phyloP scores from a whole-genome alignment of 2,797 vertebrate genomes.

The Myripristis murdjan region DNA sequence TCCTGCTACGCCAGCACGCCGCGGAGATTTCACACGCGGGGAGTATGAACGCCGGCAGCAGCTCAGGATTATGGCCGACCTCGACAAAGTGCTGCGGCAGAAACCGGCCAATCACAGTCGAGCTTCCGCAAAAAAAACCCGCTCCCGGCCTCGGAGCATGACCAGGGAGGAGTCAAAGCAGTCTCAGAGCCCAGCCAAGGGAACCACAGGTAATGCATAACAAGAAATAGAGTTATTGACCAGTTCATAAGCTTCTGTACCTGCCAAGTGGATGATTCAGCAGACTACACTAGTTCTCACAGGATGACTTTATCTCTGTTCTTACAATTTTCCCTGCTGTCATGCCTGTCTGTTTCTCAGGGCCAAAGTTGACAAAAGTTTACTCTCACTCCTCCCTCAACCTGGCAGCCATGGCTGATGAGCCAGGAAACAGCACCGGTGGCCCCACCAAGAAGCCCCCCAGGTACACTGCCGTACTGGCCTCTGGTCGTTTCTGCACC shows the following conservation, averaged over 20 bases:
- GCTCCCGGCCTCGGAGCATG: slow-evolving; percentile 88
- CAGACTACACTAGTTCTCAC: neutral
- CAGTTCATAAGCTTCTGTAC: too few species aligned
- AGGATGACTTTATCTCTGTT: slow-evolving; percentile 1
- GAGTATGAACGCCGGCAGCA: slow-evolving; percentile 90
- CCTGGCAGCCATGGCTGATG: slow-evolving; percentile 84
- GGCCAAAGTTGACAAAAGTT: slow-evolving; percentile 86
- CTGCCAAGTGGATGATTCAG: neutral
- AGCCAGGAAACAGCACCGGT: slow-evolving; percentile 63
- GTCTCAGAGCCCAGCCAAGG: slow-evolving; percentile 88
- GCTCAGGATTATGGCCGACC: slow-evolving; percentile 91
- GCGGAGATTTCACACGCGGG: slow-evolving; percentile 88
- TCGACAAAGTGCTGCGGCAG: slow-evolving; percentile 90
- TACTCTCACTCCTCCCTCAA: slow-evolving; percentile 91
- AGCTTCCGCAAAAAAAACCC: slow-evolving; percentile 71
- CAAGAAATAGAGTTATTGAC: too few species aligned
- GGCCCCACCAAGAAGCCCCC: slow-evolving; percentile 68
- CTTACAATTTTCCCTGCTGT: neutral
- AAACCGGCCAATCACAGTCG: slow-evolving; percentile 71
- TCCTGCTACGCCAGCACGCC: slow-evolving; percentile 80
- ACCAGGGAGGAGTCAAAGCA: slow-evolving; percentile 88
- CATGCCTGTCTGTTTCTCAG: slow-evolving; percentile 35
- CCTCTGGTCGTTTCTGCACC: too few species aligned
- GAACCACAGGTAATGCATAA: slow-evolving; percentile 80
- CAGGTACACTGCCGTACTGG: slow-evolving; percentile 70